Evolutionary conservation across 1,140 invertebrate species (phyloP), one percentile per base, ranked within the genome.

Genomic region (Andricus grossulariae): DNA sequence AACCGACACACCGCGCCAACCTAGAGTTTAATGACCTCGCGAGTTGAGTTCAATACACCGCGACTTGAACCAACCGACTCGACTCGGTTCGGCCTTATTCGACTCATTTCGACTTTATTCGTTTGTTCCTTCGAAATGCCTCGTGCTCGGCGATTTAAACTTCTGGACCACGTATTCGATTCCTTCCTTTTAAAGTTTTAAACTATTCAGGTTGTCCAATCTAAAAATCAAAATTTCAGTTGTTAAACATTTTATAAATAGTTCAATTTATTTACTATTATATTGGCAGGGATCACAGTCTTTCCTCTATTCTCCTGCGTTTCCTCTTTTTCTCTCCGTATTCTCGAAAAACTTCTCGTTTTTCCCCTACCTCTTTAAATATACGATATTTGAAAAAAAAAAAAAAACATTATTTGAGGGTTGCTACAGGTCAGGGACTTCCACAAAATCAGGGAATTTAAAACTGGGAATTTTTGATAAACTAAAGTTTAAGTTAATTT

Each of bases 11-110:
- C 77, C 72, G 77, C 73, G 72, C 79, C 73, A 76, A 82, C 76
- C 74, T 78, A 73, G 82, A 86, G 90, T 89, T 90, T 81, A 90
- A 91, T 76, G 88, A 91, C 88, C 90, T 80, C 83, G 80, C 83
- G 79, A 71, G 78, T 84, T 60, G 89, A 89, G 90, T 90, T 91
- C 90, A 90, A 90, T 91, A 91, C 85, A 89, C 90, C 84, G 77
- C 78, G 75, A 60, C 50, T 51, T 45, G 72, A 50, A 55, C 49
- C 49, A 73, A 19, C 50, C 16, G 21, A 52, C 25, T 70, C 70
- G 50, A 18, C 71, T 75, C 49, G 70, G 71, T 75, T 74, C 75
- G 74, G 15, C 10, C 18, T 51, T 50, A 55, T 54, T 54, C 72
- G 60, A 6, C 16, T 25, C 32, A 25, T 66, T 66, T 66, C 25